phyloP scores from a whole-genome alignment of 2,888 invertebrate species.

The Vesta saturnalis region DNA sequence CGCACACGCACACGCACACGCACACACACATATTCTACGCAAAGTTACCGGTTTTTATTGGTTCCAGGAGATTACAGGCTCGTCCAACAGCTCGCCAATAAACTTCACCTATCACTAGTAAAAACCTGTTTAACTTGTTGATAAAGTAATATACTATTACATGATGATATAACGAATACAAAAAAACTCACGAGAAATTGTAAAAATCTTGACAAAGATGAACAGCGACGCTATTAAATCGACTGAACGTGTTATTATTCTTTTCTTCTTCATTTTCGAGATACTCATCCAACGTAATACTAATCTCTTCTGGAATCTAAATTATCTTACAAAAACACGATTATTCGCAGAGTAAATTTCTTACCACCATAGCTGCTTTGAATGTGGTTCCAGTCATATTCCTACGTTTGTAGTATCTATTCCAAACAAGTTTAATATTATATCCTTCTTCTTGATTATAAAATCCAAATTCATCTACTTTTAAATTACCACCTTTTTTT shows the following conservation, averaged over 20 bases:
- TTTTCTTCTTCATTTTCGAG: slow-evolving; percentile 42
- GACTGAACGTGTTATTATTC: slow-evolving; percentile 71
- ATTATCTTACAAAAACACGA: neutral
- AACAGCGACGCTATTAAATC: slow-evolving; percentile 70
- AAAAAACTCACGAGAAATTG: slow-evolving; percentile 70
- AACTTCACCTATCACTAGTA: neutral
- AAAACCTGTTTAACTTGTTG: too few relatives aligned
- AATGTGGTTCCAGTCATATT: slow-evolving; percentile 68
- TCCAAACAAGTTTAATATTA: neutral
- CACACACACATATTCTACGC: too few relatives aligned
- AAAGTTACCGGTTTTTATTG: too few relatives aligned
- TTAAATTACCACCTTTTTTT: slow-evolving; percentile 64
- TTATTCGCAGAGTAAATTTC: neutral
- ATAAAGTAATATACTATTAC: too few relatives aligned
- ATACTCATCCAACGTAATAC: slow-evolving; percentile 16
- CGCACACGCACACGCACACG: too few relatives aligned
- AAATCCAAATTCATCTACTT: slow-evolving; percentile 63
- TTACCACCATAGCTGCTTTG: slow-evolving; percentile 67
- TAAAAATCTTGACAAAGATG: slow-evolving; percentile 70
- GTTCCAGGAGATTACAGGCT: too few relatives aligned
- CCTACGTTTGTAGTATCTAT: slow-evolving; percentile 56
- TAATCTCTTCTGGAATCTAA: slow-evolving; percentile 15
- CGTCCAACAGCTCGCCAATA: too few relatives aligned
- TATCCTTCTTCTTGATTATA: slow-evolving; percentile 53
- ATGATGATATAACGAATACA: too few relatives aligned